phyloP scores from a whole-genome alignment of 2,113 vertebrate species.

The Otis tarda region DNA sequence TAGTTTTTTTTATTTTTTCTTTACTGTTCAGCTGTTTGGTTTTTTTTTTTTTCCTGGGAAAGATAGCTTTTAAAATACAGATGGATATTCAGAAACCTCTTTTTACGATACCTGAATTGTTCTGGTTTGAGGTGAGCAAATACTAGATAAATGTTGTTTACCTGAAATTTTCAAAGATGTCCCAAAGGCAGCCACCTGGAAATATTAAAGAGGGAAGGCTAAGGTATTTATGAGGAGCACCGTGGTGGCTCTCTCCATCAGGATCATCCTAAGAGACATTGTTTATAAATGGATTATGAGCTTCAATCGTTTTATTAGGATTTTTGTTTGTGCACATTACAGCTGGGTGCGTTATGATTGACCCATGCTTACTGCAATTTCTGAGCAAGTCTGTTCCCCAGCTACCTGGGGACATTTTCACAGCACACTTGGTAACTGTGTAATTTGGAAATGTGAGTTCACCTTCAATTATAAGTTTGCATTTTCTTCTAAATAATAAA shows the following conservation, averaged over 20 bases:
- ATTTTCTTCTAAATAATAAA: neutral
- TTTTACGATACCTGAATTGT: neutral
- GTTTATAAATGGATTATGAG: slow-evolving; percentile 57
- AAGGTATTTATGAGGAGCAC: neutral
- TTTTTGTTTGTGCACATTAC: slow-evolving; percentile 41
- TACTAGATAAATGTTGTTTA: slow-evolving; percentile 8
- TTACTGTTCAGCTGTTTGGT: neutral
- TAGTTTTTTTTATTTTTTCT: neutral
- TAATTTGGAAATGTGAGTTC: neutral
- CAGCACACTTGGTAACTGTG: neutral
- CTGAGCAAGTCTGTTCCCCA: neutral
- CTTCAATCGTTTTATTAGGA: slow-evolving; percentile 28
- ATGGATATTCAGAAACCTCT: neutral
- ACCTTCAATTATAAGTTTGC: neutral
- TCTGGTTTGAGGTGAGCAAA: neutral
- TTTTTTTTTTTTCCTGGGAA: neutral
- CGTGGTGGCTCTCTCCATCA: neutral
- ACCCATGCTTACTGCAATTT: slow-evolving; percentile 3
- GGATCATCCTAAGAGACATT: slow-evolving; percentile 11
- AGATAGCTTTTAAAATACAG: neutral
- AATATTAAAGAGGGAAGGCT: slow-evolving; percentile 14
- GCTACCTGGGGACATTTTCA: neutral
- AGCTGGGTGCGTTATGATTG: neutral
- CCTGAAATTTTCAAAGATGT: neutral
- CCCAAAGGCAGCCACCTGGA: neutral